phyloP scores from a whole-genome alignment of 1,140 invertebrate genomes.

The Drosophila equinoxialis region DNA sequence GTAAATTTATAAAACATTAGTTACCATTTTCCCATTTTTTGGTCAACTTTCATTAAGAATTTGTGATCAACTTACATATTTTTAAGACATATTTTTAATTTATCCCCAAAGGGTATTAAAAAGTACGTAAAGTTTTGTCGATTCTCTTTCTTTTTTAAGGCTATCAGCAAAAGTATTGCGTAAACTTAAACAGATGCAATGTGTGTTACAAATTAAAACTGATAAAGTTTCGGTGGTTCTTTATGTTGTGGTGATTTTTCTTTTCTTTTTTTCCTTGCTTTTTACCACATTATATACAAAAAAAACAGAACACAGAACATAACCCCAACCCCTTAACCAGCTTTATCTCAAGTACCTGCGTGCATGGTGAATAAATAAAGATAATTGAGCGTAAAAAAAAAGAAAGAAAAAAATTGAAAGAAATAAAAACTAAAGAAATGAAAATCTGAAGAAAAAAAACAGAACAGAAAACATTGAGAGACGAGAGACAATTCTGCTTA shows the following conservation, averaged over 20 bases:
- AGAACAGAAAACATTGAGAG: constrained; percentile 35
- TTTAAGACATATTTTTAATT: too few species aligned
- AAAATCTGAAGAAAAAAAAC: constrained; percentile 39
- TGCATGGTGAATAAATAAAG: constrained; percentile 56
- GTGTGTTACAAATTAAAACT: constrained; percentile 33
- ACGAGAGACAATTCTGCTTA: constrained; percentile 25
- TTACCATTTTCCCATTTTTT: too few species aligned
- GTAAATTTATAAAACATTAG: too few species aligned
- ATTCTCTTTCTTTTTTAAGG: constrained; percentile 14
- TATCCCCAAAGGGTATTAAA: neutral
- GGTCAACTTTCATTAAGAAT: too few species aligned
- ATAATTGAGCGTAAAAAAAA: constrained; percentile 58
- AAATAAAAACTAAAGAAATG: constrained; percentile 19
- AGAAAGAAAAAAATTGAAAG: constrained; percentile 35
- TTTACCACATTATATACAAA: too few species aligned
- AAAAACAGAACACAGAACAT: neutral
- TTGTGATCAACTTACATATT: too few species aligned
- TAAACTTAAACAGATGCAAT: constrained; percentile 53
- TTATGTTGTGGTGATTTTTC: constrained; percentile 21
- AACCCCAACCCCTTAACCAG: constrained; percentile 6
- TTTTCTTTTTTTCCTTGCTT: constrained; percentile 13
- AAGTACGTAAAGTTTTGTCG: constrained; percentile 25
- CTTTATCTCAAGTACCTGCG: constrained; percentile 60
- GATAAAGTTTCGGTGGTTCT: constrained; percentile 33
- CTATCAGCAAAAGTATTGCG: constrained; percentile 41